Base-by-base conservation (phyloP, 2,888 invertebrate genomes). In the Odiellus spinosus region DNA sequence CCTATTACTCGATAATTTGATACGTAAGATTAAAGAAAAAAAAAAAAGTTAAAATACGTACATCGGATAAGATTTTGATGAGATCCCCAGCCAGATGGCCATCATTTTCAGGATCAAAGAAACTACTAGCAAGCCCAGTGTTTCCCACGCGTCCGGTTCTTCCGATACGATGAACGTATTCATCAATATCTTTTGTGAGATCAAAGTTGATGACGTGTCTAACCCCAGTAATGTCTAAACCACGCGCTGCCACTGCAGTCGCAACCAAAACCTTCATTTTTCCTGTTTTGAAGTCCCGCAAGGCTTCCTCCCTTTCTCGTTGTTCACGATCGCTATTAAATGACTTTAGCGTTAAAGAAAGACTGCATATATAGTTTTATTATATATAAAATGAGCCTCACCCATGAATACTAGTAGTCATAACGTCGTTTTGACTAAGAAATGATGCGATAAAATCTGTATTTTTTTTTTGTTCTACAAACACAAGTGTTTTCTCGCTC, bases 171-270 rank as follows among this genome's bases (percentile, higher is more conserved):
- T 72, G 71, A 6, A 71, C 68, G 56, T 71, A 71, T 45, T 70
- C 67, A 36, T 69, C 68, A 46, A 68, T 62, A 17, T 61, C 60
- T 45, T 59, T 58, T 0, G 72, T 71, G 33, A 71, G 49, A 54
- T 72, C 71, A 52, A 66, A 70, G 53, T 72, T 71, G 35, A 72
- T 62, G 0, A 72, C 71, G 46, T 64, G 59, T 3, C 78, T 75
- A 0, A 90, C 82, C 46, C 81, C 80, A 55, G 80, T 78, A 26
- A 93, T 90, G 63, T 93, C 83, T 1, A 95, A 68, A 0, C 96
- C 96, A 46, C 96, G 71, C 0, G 93, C 86, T 1, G 91, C 91
- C 0, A 96, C 93, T 0, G 87, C 85, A 0, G 96, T 96, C 1
- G 95, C 95, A 1, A 98, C 87, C 1, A 98, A 69, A 35, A 95